These are phyloP conservation scores for Pseudomugil gertrudae DNA, from an alignment of 2,797 vertebrate genomes.

Conservation along the genomic window DNA sequence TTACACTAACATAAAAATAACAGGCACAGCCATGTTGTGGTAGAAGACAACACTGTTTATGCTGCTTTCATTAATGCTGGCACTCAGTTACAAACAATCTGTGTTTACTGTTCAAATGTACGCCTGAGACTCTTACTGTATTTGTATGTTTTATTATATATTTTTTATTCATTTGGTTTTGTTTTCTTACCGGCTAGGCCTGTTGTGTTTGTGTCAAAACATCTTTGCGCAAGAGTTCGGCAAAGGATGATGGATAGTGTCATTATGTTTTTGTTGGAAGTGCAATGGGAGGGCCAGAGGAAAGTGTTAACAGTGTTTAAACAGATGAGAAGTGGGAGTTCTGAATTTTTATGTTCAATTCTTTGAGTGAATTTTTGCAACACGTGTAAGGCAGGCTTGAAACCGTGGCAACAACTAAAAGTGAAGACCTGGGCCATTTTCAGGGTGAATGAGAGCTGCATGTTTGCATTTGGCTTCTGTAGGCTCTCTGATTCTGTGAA, in stretches of 20 bases:
- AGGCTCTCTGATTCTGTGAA: conserved; percentile 42
- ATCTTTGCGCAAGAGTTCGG: conserved; percentile 25
- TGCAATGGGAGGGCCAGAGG: conserved; percentile 53
- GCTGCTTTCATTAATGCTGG: conserved; percentile 63
- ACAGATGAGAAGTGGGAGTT: conserved; percentile 30
- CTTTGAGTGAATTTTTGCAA: conserved; percentile 50
- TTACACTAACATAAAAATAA: conserved; percentile 16
- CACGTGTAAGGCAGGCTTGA: conserved; percentile 14
- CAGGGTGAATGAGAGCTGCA: conserved; percentile 34
- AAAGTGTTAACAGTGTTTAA: conserved; percentile 15
- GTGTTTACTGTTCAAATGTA: conserved; percentile 67
- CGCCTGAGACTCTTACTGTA: conserved; percentile 73
- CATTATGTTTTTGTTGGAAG: conserved; percentile 36
- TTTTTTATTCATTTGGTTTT: conserved; percentile 64
- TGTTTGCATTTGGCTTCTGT: conserved; percentile 31
- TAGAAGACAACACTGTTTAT: conserved; percentile 15
- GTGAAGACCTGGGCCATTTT: not conserved
- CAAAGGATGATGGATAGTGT: not conserved
- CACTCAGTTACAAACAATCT: too few species aligned
- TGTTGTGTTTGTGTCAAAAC: conserved; percentile 64
- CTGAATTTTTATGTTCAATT: conserved; percentile 42
- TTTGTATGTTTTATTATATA: conserved; percentile 65
- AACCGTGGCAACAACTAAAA: not conserved
- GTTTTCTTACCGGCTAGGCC: conserved; percentile 63
- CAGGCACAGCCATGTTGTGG: conserved; percentile 14